These are phyloP conservation scores for Tragopan temminckii DNA, from an alignment of 2,797 vertebrate species.

Conservation along the genomic window DNA sequence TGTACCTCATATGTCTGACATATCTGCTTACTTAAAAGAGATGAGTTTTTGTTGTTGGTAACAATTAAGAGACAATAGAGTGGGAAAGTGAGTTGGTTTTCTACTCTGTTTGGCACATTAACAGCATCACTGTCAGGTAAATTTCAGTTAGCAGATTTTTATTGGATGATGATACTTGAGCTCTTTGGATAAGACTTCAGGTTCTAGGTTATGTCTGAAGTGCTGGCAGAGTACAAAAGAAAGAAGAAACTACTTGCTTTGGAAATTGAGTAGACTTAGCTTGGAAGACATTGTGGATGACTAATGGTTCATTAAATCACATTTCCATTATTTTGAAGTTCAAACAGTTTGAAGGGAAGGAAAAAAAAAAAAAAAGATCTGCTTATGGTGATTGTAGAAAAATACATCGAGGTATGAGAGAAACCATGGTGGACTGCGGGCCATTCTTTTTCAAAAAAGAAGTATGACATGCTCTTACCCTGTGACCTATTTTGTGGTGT, in stretches of 20 bases:
- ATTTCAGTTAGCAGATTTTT: background rate
- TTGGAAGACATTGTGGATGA: background rate
- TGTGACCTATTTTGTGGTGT: background rate
- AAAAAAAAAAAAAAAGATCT: background rate
- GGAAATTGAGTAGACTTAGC: background rate
- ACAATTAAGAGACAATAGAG: background rate
- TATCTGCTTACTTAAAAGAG: background rate
- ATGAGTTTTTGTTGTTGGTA: background rate
- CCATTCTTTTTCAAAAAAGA: background rate
- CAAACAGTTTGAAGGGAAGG: background rate
- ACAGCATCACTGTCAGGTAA: background rate
- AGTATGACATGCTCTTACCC: background rate
- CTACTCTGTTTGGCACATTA: background rate
- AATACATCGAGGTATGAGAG: background rate
- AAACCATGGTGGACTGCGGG: background rate
- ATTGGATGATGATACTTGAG: slow-evolving; percentile 6
- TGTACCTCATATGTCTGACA: background rate
- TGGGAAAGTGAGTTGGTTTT: slow-evolving; percentile 7
- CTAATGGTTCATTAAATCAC: background rate
- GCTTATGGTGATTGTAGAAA: background rate
- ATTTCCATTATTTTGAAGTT: slow-evolving; percentile 9
- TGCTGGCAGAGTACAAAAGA: background rate
- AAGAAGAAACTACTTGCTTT: background rate
- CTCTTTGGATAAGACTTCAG: background rate
- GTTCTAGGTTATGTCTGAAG: background rate